A percentile compares a stretch with the other conserved stretches of the same genome.
Evolutionary conservation across 2,113 vertebrate species (phyloP).

Genomic region (Romanogobio albipinnatus): DNA sequence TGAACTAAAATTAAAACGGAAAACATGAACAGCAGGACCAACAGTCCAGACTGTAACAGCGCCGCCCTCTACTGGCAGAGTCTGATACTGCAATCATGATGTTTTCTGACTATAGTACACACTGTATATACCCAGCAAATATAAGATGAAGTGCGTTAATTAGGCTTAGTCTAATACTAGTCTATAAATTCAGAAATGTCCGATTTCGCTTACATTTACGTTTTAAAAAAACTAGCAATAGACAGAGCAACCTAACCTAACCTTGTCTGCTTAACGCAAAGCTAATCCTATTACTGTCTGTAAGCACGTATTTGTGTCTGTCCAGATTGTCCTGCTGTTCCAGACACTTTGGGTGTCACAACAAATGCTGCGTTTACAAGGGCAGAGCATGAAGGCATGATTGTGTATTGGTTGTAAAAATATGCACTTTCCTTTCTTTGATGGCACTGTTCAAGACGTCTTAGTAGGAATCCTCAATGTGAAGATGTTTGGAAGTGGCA

Average conservation of each 20-base stretch:
- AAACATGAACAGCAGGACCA: background rate
- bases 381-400: constrained; percentile 52
- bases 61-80: constrained; percentile 68
- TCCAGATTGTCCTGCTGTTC: constrained; percentile 81
- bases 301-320: constrained; percentile 75
- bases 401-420: constrained; percentile 60
- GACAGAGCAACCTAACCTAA: constrained; percentile 69
- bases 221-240: constrained; percentile 56
- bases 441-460: constrained; percentile 62
- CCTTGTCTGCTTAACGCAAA: constrained; percentile 75
- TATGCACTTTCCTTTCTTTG: constrained; percentile 70
- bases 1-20: background rate
- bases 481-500: constrained; percentile 81
- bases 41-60: constrained; percentile 45
- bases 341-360: constrained; percentile 75
- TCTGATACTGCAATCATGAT: background rate
- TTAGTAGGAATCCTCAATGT: constrained; percentile 59
- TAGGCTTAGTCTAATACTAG: background rate
- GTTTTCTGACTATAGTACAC: background rate
- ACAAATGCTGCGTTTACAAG: constrained; percentile 60
- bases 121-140: background rate
- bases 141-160: too few species aligned
- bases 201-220: background rate
- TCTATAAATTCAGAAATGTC: background rate
- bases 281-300: constrained; percentile 87